A percentile compares a stretch with the other conserved stretches of the same genome.
These are phyloP conservation scores for Lasioglossum morio DNA, from an alignment of 2,888 invertebrate species.

Conservation along the genomic window DNA sequence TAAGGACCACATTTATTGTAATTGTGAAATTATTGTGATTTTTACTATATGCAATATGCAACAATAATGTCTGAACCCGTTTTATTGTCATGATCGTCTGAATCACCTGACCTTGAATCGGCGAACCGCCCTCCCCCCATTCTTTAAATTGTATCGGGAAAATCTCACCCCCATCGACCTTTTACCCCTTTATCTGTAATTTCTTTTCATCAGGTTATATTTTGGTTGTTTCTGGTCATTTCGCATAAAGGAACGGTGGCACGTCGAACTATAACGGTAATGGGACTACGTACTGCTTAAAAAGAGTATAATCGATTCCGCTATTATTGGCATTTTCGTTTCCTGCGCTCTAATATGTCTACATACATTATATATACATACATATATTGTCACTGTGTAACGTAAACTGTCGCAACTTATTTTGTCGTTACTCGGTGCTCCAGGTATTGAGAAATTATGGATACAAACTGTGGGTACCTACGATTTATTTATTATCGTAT, in stretches of 20 bases:
- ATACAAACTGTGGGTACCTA: no score
- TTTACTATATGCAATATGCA: slow-evolving; percentile 45
- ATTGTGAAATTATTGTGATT: neutral
- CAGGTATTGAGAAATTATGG: slow-evolving; percentile 4
- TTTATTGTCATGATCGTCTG: slow-evolving; percentile 48
- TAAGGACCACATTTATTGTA: neutral
- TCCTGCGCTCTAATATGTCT: slow-evolving; percentile 25
- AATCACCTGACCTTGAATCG: slow-evolving; percentile 60
- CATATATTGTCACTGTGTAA: slow-evolving; percentile 63
- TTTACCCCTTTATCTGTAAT: slow-evolving; percentile 1
- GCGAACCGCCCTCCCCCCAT: slow-evolving; percentile 37
- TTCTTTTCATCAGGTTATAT: neutral
- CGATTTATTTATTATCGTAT: neutral
- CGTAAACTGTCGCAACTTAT: slow-evolving; percentile 55
- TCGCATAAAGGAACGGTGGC: slow-evolving; percentile 35
- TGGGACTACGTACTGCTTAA: slow-evolving; percentile 58
- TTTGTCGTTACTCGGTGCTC: neutral
- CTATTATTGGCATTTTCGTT: slow-evolving; percentile 42
- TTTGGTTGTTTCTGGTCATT: slow-evolving; percentile 10
- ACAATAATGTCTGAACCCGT: slow-evolving; percentile 60
- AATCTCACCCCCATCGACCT: slow-evolving; percentile 22
- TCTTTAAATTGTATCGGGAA: slow-evolving; percentile 35
- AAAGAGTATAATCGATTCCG: slow-evolving; percentile 29
- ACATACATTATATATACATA: slow-evolving; percentile 3
- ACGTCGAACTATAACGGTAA: slow-evolving; percentile 52